Evolutionary conservation across 23 tunicate genomes (phyloP), one percentile per base, ranked within the genome.

Genomic region (Clavelina lepadiformis): DNA sequence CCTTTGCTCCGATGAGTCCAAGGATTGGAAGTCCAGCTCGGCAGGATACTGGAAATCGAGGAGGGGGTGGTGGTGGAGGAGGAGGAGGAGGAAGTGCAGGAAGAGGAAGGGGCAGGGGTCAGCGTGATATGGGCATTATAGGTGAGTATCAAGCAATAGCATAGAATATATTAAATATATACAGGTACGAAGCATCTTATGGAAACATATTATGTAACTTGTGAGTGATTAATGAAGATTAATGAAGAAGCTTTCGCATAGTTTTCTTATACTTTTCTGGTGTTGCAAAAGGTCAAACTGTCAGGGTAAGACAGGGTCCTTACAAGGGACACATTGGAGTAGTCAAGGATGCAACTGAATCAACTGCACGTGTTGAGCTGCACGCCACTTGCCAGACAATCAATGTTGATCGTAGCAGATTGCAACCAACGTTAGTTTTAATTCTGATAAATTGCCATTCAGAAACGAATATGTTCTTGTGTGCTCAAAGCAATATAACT

Each of bases 301-400:
- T 94, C 1, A 66, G 95, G 13, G 94, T 94, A 34, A 68, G 79
- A 13, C 94, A 94, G 66, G 99, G 99, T 32, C 99, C 99, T 22
- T 94, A 94, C 81, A 94, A 94, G 51, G 95, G 95, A 5, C 95
- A 94, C 63, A 80, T 86, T 47, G 99, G 99, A 5, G 88, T 94
- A 8, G 99, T 94, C 25, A 94, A 86, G 46, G 99, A 94, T 46
- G 99, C 99, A 19, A 94, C 99, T 2, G 91, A 75, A 35, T 76
- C 99, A 7, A 94, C 91, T 36, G 99, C 91, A 37, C 34, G 95
- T 28, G 83, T 94, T 4, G 99, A 94, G 67, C 82, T 94, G 7
- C 99, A 94, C 41, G 80, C 99, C 33, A 76, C 82, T 45, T 80
- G 98, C 82, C 86, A 89, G 63, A 89, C 97, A 32, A 89, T 89